phyloP scores from a whole-genome alignment of 2,113 vertebrate genomes.

The Callaeas wilsoni region DNA sequence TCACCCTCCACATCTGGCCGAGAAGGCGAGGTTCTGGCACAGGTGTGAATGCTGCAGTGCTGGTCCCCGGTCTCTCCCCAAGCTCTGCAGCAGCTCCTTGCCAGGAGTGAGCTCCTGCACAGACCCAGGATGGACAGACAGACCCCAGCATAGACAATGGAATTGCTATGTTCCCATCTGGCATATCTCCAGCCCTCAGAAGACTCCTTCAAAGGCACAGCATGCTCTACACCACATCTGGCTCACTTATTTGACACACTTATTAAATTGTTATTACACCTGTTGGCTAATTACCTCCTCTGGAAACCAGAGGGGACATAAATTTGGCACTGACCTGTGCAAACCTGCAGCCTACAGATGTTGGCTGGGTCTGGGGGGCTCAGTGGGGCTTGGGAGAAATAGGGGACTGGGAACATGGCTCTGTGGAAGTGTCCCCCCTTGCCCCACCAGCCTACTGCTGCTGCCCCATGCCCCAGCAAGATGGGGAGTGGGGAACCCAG shows the following conservation, averaged over 20 bases:
- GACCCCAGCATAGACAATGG: background rate
- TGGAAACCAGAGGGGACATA: background rate
- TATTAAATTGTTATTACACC: background rate
- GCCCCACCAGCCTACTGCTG: background rate
- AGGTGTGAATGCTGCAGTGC: accelerated
- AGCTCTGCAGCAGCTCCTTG: background rate
- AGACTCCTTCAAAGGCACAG: background rate
- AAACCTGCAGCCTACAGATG: background rate
- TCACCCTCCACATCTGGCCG: background rate
- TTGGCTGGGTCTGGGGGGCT: accelerated
- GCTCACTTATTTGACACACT: background rate
- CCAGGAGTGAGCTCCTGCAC: background rate
- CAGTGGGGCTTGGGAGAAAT: background rate
- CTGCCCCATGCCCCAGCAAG: too few relatives aligned
- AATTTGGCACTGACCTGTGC: background rate
- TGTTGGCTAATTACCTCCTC: constrained; percentile 3
- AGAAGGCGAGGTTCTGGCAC: accelerated
- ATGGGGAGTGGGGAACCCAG: background rate
- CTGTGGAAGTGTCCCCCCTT: background rate
- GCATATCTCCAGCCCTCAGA: background rate
- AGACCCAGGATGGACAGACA: background rate
- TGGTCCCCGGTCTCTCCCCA: accelerated
- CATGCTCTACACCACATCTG: accelerated
- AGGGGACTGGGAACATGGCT: accelerated
- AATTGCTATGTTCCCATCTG: background rate